Conservation (phyloP, 2,797 vertebrate species). For the Crenuchus spilurus region DNA sequence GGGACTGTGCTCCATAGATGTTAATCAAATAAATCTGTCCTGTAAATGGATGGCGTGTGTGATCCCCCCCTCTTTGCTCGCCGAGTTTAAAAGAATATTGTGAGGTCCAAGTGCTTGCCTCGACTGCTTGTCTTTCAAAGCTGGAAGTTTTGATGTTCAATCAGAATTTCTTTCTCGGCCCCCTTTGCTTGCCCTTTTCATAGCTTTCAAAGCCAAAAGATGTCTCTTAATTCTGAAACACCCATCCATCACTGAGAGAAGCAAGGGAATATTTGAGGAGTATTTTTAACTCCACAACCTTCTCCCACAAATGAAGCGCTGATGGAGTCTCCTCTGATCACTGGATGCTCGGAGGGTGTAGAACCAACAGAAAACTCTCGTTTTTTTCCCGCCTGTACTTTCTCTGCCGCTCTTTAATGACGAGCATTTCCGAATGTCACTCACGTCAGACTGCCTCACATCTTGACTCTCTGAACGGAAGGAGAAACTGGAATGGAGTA, state of each 20-base stretch:
- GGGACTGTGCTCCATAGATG: slow-evolving; percentile 58
- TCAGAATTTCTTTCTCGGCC: slow-evolving; percentile 38
- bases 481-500: background rate
- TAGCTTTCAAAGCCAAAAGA: slow-evolving; percentile 59
- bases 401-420: slow-evolving; percentile 3
- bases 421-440: background rate
- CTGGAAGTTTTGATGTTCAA: slow-evolving; percentile 64
- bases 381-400: background rate
- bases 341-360: slow-evolving; percentile 48
- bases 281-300: slow-evolving; percentile 42
- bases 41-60: slow-evolving; percentile 67
- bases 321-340: slow-evolving; percentile 60
- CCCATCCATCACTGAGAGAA: slow-evolving; percentile 58
- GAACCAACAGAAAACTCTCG: slow-evolving; percentile 50
- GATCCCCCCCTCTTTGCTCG: slow-evolving; percentile 51
- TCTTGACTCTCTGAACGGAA: slow-evolving; percentile 29
- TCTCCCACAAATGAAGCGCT: slow-evolving; percentile 45
- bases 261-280: slow-evolving; percentile 63
- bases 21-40: slow-evolving; percentile 72
- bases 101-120: slow-evolving; percentile 49
- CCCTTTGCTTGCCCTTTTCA: slow-evolving; percentile 41
- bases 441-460: slow-evolving; percentile 57
- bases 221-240: slow-evolving; percentile 59
- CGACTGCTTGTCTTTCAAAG: slow-evolving; percentile 65
- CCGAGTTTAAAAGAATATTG: slow-evolving; percentile 61